Conservation (phyloP, 1,140 invertebrate species). For the Limonius californicus region DNA sequence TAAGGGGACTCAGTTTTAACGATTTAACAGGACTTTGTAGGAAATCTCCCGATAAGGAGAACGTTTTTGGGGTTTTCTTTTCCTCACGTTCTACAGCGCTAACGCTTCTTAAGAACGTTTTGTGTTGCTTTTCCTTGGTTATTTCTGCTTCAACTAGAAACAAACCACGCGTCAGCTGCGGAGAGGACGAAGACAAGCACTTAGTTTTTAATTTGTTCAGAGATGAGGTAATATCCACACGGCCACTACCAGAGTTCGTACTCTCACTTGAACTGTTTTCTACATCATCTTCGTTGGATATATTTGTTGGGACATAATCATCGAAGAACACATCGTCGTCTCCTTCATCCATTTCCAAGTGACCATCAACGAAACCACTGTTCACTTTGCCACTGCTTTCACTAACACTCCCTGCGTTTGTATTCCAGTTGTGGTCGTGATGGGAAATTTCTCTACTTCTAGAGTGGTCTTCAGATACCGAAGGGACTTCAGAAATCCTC, state of each 20-base stretch:
- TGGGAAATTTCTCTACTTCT: not conserved
- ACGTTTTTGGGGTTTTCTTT: not conserved
- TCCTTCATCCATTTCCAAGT: slow-evolving; percentile 19
- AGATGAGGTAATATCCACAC: not conserved
- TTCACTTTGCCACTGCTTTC: slow-evolving; percentile 19
- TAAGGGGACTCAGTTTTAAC: slow-evolving; percentile 27
- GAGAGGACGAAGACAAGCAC: slow-evolving; percentile 33
- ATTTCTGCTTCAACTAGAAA: slow-evolving; percentile 36
- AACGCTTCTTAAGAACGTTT: slow-evolving; percentile 11
- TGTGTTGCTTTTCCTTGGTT: slow-evolving; percentile 1
- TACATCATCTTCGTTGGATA: not conserved
- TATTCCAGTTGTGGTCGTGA: not conserved
- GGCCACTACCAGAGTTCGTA: not conserved
- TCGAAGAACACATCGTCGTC: slow-evolving; percentile 35
- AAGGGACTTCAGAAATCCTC: slow-evolving; percentile 46
- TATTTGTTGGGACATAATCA: slow-evolving; percentile 6
- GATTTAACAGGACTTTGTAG: slow-evolving; percentile 21
- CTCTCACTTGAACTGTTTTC: not conserved
- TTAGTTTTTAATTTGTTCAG: not conserved
- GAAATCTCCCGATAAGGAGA: slow-evolving; percentile 19
- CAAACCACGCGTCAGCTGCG: slow-evolving; percentile 32
- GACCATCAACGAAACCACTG: slow-evolving; percentile 8
- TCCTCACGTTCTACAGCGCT: slow-evolving; percentile 9
- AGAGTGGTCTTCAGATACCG: slow-evolving; percentile 28
- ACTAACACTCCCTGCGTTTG: slow-evolving; percentile 4